Evolutionary conservation across 2,113 vertebrate genomes (phyloP), one percentile per base, ranked within the genome.

Genomic region (Epinephelus moara): DNA sequence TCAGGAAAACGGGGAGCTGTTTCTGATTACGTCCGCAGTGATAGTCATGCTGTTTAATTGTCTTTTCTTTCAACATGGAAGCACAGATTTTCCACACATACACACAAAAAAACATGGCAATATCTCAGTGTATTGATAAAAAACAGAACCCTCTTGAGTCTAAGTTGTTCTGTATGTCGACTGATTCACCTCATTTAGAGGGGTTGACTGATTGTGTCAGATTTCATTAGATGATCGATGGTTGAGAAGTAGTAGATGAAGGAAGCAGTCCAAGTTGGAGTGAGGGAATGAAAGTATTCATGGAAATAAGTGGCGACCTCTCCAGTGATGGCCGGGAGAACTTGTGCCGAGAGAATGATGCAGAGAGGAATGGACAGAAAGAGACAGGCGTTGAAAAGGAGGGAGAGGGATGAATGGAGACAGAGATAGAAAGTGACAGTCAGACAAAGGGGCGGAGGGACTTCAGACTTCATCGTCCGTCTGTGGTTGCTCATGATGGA

Each of bases 391-490:
- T 82, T 88, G 73, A 90, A 89, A 85, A 77, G 78, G 70, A 88
- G 53, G 67, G 64, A 84, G 85, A 79, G 74, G 57, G 78, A 87
- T 81, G 75, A 86, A 92, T 85, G 69, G 75, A 80, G 81, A 74
- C 25, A 3, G 69, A 80, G 57, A 92, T 91, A 27, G 77, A 88
- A 87, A 83, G 90, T 84, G 90, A 92, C 91, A 93, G 75, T 88
- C 55, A 78, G 73, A 89, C 76, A 70, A 86, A 78, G 60, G 67
- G 55, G 70, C 0, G 68, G 77, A 70, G 78, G 59, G 84, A 78
- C 30, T 75, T 78, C 6, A 72, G 60, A 80, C 61, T 85, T 77
- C 11, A 63, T 86, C 70, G 19, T 87, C 62, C 1, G 1, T 85
- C 85, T 72, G 69, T n/a, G 59, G 53, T 42, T 73, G 47, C 72